Percentiles rank a stretch among this genome's conserved stretches.
These are phyloP conservation scores for Brachionus sp. DNA, from an alignment of 1,140 invertebrate species.

Conservation along the genomic window DNA sequence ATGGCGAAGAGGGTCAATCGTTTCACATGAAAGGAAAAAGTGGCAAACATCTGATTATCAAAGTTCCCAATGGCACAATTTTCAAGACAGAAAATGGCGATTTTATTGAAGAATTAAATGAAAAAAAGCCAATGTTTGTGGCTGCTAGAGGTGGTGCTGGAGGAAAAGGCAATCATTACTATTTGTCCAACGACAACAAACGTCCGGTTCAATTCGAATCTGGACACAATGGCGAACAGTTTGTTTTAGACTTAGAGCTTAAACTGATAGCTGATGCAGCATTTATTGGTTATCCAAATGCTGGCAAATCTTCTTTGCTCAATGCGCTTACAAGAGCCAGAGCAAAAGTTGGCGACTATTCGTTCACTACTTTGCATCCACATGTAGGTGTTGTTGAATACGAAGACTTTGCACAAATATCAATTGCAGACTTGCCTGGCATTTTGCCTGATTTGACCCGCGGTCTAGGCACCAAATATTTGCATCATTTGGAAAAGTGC, in stretches of 20 bases:
- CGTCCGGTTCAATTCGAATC: conserved; percentile 79
- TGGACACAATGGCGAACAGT: conserved; percentile 77
- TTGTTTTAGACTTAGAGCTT: conserved; percentile 69
- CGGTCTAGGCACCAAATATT: conserved; percentile 36
- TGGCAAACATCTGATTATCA: background rate
- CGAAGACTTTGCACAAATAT: conserved; percentile 66
- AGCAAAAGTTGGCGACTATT: conserved; percentile 89
- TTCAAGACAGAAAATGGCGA: conserved; percentile 65
- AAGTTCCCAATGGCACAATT: conserved; percentile 79
- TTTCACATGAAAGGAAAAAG: conserved; percentile 34
- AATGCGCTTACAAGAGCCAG: conserved; percentile 81
- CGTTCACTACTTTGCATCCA: conserved; percentile 90
- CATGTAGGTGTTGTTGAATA: conserved; percentile 88
- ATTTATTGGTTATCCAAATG: conserved; percentile 90
- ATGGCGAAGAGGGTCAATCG: conserved; percentile 33
- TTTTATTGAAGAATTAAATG: conserved; percentile 70
- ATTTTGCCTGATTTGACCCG: conserved; percentile 33
- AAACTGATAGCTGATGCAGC: conserved; percentile 89
- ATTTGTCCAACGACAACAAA: conserved; percentile 74
- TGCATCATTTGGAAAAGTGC: conserved; percentile 41
- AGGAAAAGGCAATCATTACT: conserved; percentile 89
- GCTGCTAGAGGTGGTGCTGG: conserved; percentile 85
- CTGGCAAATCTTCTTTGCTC: conserved; percentile 89
- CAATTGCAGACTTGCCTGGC: conserved; percentile 40
- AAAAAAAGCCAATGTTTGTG: conserved; percentile 76